Evolutionary conservation across 2,888 invertebrate genomes (phyloP), one percentile per base, ranked within the genome.

Genomic region (Philonicus albiceps): DNA sequence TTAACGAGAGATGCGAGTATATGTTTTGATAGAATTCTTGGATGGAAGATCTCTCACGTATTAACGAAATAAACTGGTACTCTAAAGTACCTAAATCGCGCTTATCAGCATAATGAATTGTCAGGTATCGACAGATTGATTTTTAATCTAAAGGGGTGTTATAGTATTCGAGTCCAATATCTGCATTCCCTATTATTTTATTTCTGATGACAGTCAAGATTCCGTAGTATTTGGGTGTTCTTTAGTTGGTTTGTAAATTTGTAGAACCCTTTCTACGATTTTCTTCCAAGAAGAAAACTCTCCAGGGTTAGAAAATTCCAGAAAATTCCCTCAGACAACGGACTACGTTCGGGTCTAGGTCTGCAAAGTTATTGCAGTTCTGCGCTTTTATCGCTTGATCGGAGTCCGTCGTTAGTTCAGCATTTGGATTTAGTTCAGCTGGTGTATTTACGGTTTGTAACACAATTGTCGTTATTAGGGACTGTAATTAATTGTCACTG

Each of bases 151-250:
- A 22, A 2, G 88, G 84, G 7, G 85, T 85, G 43, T 86, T 87
- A 27, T 88, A 88, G 2, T 88, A 88, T 64, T 88, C 88, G 11
- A 88, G 27, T 1, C 31, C 88, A 8, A 37, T 80, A 64, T 88
- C 87, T 0, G 88, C 88, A 3, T 87, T 16, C 2, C 86, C 88
- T 22, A 86, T 19, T 3, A 88, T 87, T 85, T 88, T 88, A 30
- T 87, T 88, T 1, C 88, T 55, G 16, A 88, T 87, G 0, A 87
- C 86, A 40, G 40, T 84, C 0, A 88, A 37, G 6, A 88, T 88
- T 5, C 87, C 88, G 37, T 74, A 88, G 37, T 88, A 88, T 80
- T 86, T 88, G 1, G 85, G 80, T 0, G 88, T 87, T 86, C 86
- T 55, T 84, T 86, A 2, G 87, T 19, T 22, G 11, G 40, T 4